Evolutionary conservation across 2,797 vertebrate species (phyloP), one percentile per base, ranked within the genome.

Genomic region (Bovichtus variegatus): DNA sequence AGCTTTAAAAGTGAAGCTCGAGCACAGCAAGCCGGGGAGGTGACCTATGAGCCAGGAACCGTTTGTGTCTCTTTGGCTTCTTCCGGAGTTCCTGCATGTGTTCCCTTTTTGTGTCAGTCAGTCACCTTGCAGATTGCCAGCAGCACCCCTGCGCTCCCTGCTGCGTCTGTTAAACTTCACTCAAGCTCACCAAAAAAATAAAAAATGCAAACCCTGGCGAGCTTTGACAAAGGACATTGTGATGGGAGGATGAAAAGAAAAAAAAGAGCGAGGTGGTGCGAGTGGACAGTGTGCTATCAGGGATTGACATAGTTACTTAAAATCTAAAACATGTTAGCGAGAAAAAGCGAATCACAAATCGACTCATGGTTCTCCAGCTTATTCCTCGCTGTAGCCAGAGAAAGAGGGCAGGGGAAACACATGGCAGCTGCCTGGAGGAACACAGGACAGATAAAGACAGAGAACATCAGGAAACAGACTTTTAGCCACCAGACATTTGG

Each of bases 381-480:
- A 58, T 18, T 43, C 13, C 68, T 71, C 66, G 75, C 71, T 50
- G 57, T 21, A 64, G 49, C 19, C 21, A 9, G 40, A 65, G 59
- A 19, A 72, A 58, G 66, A 50, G 29, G 44, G 29, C 1, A n/a
- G 64, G 55, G 66, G 55, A 46, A 65, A 59, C 55, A 9, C 38
- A 38, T 6, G 44, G 76, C 70, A 59, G 78, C 63, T 59, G 66
- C 47, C 4, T 8, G 76, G 66, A 80, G 27, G 19, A 78, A 75
- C 54, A 36, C 71, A 63, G 80, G 74, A 84, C n/a, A n/a, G 71
- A 61, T 5, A 15, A 55, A 27, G 63, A 44, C 34, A 58, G 44
- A 66, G 31, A 62, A 62, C 44, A 63, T 66, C 63, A 84, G 83
- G 81, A 89, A 81, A 74, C 68, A 72, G 74, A 78, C 62, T 58